Evolutionary conservation across 2,888 invertebrate genomes (phyloP).

Genomic region (Protophormia terraenovae): DNA sequence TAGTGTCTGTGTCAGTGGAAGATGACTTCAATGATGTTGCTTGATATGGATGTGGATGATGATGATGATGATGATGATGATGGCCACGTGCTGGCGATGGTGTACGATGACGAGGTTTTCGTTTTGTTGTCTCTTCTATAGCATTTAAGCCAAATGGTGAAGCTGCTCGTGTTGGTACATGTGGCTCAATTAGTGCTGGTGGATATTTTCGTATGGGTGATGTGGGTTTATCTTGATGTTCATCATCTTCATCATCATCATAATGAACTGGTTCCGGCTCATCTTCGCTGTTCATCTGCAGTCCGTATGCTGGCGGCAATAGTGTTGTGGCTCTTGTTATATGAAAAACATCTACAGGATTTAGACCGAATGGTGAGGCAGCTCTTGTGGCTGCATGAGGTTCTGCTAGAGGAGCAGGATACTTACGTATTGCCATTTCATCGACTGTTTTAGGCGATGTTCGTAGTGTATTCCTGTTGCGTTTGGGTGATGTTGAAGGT

Average conservation of each 20-base stretch:
- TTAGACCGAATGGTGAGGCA: slow-evolving; percentile 46
- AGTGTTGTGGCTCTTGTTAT: slow-evolving; percentile 14
- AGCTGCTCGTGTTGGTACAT: slow-evolving; percentile 71
- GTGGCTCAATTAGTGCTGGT: slow-evolving; percentile 73
- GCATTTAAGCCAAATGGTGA: slow-evolving; percentile 76
- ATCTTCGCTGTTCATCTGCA: not conserved
- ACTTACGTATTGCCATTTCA: slow-evolving; percentile 61
- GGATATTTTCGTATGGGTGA: slow-evolving; percentile 72
- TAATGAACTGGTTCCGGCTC: not conserved
- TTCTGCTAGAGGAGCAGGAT: slow-evolving; percentile 75
- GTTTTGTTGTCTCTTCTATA: slow-evolving; percentile 62
- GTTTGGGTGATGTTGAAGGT: slow-evolving; percentile 14
- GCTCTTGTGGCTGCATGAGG: slow-evolving; percentile 70
- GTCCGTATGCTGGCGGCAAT: not conserved
- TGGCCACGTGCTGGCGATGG: slow-evolving; percentile 37
- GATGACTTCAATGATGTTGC: not conserved
- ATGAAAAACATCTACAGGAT: slow-evolving; percentile 59
- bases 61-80: not conserved
- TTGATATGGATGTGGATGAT: not conserved
- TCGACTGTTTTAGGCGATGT: not conserved
- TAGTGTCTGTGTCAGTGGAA: slow-evolving; percentile 47
- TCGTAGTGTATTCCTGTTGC: not conserved
- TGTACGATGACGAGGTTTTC: slow-evolving; percentile 22
- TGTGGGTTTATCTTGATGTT: slow-evolving; percentile 27
- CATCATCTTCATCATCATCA: not conserved